phyloP scores from a whole-genome alignment of 2,888 invertebrate genomes.

The Ernsta delagoae region DNA sequence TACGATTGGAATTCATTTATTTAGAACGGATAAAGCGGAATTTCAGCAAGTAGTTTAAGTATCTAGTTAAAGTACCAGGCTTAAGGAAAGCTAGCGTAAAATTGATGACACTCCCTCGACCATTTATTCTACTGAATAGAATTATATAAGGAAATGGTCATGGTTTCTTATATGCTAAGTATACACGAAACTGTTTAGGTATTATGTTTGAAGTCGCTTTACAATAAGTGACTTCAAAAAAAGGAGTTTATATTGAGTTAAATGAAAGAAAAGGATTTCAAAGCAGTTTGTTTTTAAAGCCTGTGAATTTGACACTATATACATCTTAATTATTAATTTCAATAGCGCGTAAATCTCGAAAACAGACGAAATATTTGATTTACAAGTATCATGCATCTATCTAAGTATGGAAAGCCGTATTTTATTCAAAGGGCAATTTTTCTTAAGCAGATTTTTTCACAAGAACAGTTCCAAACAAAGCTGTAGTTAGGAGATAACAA shows the following conservation, averaged over 20 bases:
- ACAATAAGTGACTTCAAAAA: too few relatives aligned
- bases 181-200: too few relatives aligned
- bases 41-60: slow-evolving; percentile 1
- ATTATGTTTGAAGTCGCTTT: too few relatives aligned
- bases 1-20: slow-evolving; percentile 32
- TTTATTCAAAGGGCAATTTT: slow-evolving; percentile 18
- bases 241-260: too few relatives aligned
- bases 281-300: neutral
- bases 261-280: too few relatives aligned
- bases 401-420: neutral
- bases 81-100: neutral
- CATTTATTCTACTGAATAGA: neutral
- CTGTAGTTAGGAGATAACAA: slow-evolving; percentile 37
- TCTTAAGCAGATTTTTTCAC: slow-evolving; percentile 19
- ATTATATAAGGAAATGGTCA: neutral
- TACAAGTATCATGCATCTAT: neutral
- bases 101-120: neutral
- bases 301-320: too few relatives aligned
- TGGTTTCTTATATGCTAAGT: too few relatives aligned
- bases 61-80: neutral
- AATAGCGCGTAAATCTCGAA: too few relatives aligned
- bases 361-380: neutral
- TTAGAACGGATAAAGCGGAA: slow-evolving; percentile 26
- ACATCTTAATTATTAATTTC: too few relatives aligned
- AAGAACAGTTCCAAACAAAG: slow-evolving; percentile 30